Base-by-base conservation (phyloP, 2,888 invertebrate species). In the Acleris sparsana region DNA sequence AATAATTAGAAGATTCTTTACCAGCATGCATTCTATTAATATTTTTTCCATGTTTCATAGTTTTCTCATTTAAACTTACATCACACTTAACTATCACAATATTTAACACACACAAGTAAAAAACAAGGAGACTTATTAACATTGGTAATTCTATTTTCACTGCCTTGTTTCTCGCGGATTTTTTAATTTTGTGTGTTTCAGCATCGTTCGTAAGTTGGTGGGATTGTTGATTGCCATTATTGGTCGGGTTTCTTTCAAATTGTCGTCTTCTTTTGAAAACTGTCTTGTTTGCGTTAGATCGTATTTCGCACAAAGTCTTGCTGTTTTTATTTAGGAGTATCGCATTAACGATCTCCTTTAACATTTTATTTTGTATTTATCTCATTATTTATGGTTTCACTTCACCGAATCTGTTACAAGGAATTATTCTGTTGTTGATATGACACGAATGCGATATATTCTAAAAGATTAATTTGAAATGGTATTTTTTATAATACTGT, bases 181-280 rank as follows among this genome's bases (percentile, higher is more conserved):
- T 80, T 85, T 92, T 91, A 92, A 90, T 71, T 88, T 84, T 64
- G 89, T 84, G 70, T 90, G 91, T 76, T 92, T 92, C 67, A 89
- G 76, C 86, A 86, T 86, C 75, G 88, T 89, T 89, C 91, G 88
- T n/a, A 86, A 71, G 66, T 78, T 77, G 69, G 81, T 78, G 68
- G 69, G 68, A 49, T 72, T 80, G 73, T 76, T 77, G 69, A 75
- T 62, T 66, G 72, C 69, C 73, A 78, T 84, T 61, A 70, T 69
- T 67, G 65, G 43, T 56, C 62, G n/a, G 55, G 73, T 66, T 67
- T 73, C 55, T 29, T 68, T 69, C 69, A 69, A 62, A 63, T 70
- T 68, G 71, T 68, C 77, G 79, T 83, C 80, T 85, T 70, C 80
- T 85, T 72, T 79, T 84, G 67, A 79, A 82, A 57, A 81, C 82